Evolutionary conservation across 2,113 vertebrate species (phyloP).

Genomic region (Tympanuchus pallidicinctus): DNA sequence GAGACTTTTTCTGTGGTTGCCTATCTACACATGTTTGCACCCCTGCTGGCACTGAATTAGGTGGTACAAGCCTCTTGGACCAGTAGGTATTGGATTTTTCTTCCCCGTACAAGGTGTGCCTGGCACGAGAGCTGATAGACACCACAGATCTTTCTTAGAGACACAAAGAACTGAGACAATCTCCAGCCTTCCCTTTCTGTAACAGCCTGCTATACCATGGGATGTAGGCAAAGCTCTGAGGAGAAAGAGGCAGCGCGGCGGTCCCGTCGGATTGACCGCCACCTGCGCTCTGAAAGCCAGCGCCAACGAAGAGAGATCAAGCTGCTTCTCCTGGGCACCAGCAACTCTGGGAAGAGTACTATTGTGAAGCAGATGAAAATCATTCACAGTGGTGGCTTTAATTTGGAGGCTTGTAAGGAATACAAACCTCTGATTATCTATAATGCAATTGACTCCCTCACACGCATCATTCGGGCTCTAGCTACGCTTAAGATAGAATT

Average conservation of each 20-base stretch:
- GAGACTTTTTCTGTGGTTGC: constrained; percentile 67
- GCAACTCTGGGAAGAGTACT: constrained; percentile 99
- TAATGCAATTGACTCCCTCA: constrained; percentile 98
- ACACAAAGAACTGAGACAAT: neutral
- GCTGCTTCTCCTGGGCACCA: constrained; percentile 95
- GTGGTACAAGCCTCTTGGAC: constrained; percentile 4
- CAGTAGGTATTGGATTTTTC: neutral
- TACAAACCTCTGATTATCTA: constrained; percentile 98
- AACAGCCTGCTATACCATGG: constrained; percentile 85
- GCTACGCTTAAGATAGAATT: constrained; percentile 97
- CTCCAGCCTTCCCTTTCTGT: constrained; percentile 28
- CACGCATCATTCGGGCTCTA: constrained; percentile 96
- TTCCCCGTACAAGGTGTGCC: neutral
- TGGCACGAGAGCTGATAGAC: neutral
- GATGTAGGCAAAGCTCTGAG: constrained; percentile 99
- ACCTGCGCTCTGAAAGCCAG: constrained; percentile 98
- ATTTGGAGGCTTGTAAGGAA: constrained; percentile 97
- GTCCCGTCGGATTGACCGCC: constrained; percentile 97
- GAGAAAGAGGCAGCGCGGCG: constrained; percentile 98
- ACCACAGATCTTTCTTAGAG: neutral
- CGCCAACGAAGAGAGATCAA: constrained; percentile 97
- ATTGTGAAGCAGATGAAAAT: constrained; percentile 99
- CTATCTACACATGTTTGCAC: constrained; percentile 2
- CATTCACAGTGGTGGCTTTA: constrained; percentile 98
- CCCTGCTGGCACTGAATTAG: constrained; percentile 53